Evolutionary conservation across 2,888 invertebrate genomes (phyloP).

Genomic region (Plebejus anna): DNA sequence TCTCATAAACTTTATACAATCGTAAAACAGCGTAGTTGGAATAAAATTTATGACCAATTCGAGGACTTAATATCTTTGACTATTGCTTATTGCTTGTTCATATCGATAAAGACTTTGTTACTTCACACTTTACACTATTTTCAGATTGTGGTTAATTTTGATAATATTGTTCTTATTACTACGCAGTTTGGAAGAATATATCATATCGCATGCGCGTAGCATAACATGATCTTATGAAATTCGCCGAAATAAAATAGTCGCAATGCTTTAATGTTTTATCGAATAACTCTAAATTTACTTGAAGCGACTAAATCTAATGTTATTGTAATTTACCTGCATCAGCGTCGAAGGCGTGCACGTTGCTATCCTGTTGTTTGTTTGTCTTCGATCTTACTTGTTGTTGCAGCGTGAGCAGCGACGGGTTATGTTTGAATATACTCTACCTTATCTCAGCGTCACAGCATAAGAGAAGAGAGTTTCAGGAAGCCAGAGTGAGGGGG

Average conservation of each 20-base stretch:
- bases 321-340: constrained; percentile 11
- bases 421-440: neutral
- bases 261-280: constrained; percentile 40
- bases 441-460: neutral
- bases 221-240: constrained; percentile 45
- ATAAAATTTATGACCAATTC: constrained; percentile 27
- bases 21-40: constrained; percentile 26
- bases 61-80: constrained; percentile 24
- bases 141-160: neutral
- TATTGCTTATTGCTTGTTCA: constrained; percentile 27
- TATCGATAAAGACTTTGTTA: constrained; percentile 15
- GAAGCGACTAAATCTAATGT: neutral
- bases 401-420: neutral
- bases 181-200: neutral
- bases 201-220: constrained; percentile 56
- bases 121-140: neutral
- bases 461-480: neutral
- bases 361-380: neutral
- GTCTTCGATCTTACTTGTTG: neutral
- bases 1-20: constrained; percentile 26
- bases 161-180: neutral
- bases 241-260: constrained; percentile 60
- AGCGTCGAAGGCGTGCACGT: neutral
- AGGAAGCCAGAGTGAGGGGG: neutral
- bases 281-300: neutral